Conservation (phyloP, 2,888 invertebrate genomes). For the Caenorhabditis sp. region DNA sequence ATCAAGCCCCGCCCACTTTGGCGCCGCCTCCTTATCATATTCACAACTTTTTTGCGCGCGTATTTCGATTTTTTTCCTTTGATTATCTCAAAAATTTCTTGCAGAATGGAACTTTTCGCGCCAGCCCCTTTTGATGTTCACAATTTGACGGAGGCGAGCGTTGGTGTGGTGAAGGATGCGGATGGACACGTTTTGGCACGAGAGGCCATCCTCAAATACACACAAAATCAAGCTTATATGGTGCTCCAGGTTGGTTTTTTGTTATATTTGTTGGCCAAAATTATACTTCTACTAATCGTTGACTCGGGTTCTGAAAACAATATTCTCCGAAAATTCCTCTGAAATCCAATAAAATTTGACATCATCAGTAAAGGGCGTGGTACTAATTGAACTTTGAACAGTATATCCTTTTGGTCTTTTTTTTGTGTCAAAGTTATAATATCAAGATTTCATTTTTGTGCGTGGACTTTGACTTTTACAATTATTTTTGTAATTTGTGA, state of each 20-base stretch:
- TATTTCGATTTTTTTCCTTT: not conserved
- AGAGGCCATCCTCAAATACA: slow-evolving; percentile 63
- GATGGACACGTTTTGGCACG: slow-evolving; percentile 56
- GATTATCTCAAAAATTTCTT: slow-evolving; percentile 1
- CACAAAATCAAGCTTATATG: slow-evolving; percentile 64
- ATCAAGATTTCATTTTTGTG: too few species aligned
- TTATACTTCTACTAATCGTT: too few species aligned
- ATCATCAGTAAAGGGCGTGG: too few species aligned
- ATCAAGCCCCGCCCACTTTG: not conserved
- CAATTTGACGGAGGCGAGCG: slow-evolving; percentile 27
- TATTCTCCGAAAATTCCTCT: too few species aligned
- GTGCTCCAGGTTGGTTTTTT: slow-evolving; percentile 26
- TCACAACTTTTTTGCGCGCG: not conserved
- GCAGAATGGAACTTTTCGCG: slow-evolving; percentile 16
- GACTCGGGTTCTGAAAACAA: too few species aligned
- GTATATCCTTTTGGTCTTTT: too few species aligned
- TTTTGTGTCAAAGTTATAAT: too few species aligned
- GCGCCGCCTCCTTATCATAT: not conserved
- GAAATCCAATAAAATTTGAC: too few species aligned
- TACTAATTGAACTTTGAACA: too few species aligned
- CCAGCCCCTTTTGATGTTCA: slow-evolving; percentile 15
- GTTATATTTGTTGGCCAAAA: not conserved
- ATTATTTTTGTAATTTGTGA: too few species aligned
- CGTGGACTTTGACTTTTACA: too few species aligned
- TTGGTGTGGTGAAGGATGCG: slow-evolving; percentile 20